phyloP scores from a whole-genome alignment of 2,113 vertebrate genomes.

The sheep (Ovis aries) region ARS-UI_Ramb_v3.0 NC_056054.1:12109501-12110000 shows the following conservation, averaged over 20 bases:
- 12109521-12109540: neutral
- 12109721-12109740: neutral
- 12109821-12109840: neutral
- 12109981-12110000: neutral
- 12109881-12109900: neutral
- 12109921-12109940: neutral
- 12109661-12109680: rapidly evolving
- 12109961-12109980: neutral
- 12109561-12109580: neutral
- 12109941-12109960: neutral
- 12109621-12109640: neutral
- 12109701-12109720: neutral
- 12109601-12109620: neutral
- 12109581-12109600: neutral
- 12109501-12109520: neutral
- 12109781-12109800: neutral
- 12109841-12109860: neutral
- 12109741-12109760: neutral
- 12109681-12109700: neutral
- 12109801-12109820: neutral
- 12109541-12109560: neutral
- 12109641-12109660: neutral
- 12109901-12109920: neutral
- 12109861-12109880: neutral
- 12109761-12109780: neutral